A percentile compares a stretch with the other conserved stretches of the same genome.
Evolutionary conservation across 2,888 invertebrate species (phyloP).

Genomic region (Ypsolopha sequella): DNA sequence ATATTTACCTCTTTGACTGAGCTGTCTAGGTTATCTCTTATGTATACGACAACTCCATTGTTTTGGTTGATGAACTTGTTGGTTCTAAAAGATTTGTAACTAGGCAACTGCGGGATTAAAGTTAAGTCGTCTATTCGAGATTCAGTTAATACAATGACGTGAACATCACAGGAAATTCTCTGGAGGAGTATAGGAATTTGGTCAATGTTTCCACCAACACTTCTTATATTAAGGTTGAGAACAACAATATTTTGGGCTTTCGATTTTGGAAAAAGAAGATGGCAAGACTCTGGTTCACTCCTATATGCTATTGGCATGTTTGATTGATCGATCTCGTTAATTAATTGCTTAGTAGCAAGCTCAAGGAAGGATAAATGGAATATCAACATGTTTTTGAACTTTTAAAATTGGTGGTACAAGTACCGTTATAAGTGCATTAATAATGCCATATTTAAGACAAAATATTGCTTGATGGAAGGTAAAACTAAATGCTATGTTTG

Average conservation of each 20-base stretch:
- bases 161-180: background rate
- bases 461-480: too few species aligned
- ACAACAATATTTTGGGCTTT: background rate
- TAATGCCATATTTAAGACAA: too few species aligned
- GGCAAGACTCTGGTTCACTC: background rate
- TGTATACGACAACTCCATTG: slow-evolving; percentile 3
- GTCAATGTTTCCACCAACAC: background rate
- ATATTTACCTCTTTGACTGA: background rate
- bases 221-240: slow-evolving; percentile 1
- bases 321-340: background rate
- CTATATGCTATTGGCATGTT: background rate
- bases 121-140: background rate
- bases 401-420: too few species aligned
- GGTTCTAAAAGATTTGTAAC: background rate
- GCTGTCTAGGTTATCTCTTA: background rate
- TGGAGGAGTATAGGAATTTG: background rate
- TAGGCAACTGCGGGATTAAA: background rate
- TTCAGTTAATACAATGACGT: slow-evolving; percentile 3
- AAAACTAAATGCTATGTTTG: too few species aligned
- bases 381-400: too few species aligned
- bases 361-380: too few species aligned
- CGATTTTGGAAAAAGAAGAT: background rate
- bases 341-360: background rate
- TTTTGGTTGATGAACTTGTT: background rate
- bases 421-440: too few species aligned